Evolutionary conservation across 2,888 invertebrate species (phyloP).

Genomic region (Lordiphosa fenestrarum): DNA sequence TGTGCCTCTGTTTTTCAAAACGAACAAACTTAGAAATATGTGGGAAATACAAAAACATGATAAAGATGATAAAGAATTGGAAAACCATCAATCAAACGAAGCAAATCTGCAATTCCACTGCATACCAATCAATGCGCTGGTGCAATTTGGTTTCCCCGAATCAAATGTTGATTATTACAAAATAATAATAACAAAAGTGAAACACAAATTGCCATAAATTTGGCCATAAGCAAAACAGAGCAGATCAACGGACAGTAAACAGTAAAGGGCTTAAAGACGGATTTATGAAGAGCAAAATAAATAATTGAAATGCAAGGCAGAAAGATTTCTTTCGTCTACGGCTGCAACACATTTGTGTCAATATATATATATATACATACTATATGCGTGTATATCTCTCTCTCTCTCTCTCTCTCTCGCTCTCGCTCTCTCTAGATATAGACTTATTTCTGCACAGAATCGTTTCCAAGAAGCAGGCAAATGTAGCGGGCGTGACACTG

Average conservation of each 20-base stretch:
- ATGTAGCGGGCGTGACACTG: conserved; percentile 36
- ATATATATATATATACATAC: too few relatives aligned
- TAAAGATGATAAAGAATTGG: too few relatives aligned
- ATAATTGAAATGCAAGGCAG: conserved; percentile 16
- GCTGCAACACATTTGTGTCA: neutral
- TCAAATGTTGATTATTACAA: neutral
- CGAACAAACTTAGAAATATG: too few relatives aligned
- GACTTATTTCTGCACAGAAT: conserved; percentile 6
- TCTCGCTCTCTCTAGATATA: neutral
- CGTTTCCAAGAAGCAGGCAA: conserved; percentile 24
- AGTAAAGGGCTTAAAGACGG: conserved; percentile 10
- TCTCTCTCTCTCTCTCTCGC: neutral
- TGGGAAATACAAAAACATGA: too few relatives aligned
- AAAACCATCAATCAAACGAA: too few relatives aligned
- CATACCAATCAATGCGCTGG: conserved; percentile 3
- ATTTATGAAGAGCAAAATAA: conserved; percentile 30
- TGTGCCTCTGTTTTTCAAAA: too few relatives aligned
- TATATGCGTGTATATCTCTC: too few relatives aligned
- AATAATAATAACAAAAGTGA: neutral
- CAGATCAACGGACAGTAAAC: conserved; percentile 14
- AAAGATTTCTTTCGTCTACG: conserved; percentile 4
- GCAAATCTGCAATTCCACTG: too few relatives aligned
- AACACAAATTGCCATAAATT: conserved; percentile 21
- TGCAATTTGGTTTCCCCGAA: conserved; percentile 21
- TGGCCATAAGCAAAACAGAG: conserved; percentile 11